phyloP scores from a whole-genome alignment of 2,888 invertebrate species.

The Lithophane ornitopus region DNA sequence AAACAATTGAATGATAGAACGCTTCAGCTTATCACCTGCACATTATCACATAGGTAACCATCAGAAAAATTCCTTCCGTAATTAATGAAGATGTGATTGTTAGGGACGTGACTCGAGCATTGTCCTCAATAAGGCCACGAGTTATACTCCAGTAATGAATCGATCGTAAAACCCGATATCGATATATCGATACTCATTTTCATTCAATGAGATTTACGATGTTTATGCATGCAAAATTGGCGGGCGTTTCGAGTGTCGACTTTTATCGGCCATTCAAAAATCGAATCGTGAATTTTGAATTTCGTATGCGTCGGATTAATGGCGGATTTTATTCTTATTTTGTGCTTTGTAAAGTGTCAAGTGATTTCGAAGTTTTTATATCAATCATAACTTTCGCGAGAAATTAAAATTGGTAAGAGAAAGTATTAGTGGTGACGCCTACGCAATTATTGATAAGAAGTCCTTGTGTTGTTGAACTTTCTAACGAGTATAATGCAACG shows the following conservation, averaged over 20 bases:
- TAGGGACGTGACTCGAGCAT: constrained; percentile 75
- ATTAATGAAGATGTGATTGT: constrained; percentile 88
- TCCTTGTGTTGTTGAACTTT: constrained; percentile 49
- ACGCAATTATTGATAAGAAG: constrained; percentile 35
- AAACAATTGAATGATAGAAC: constrained; percentile 9
- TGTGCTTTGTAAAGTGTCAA: constrained; percentile 73
- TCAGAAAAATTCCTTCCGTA: constrained; percentile 83
- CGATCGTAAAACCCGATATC: constrained; percentile 83
- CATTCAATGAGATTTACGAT: constrained; percentile 88
- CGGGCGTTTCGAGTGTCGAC: constrained; percentile 84
- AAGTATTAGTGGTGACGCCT: constrained; percentile 44
- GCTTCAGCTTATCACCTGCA: constrained; percentile 69
- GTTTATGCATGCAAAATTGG: constrained; percentile 87
- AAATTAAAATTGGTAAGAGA: constrained; percentile 55
- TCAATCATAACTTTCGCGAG: constrained; percentile 61
- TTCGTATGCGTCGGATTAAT: constrained; percentile 82
- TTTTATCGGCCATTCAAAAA: constrained; percentile 88
- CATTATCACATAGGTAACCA: constrained; percentile 71
- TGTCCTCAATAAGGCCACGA: constrained; percentile 81
- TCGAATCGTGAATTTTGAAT: constrained; percentile 69
- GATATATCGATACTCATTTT: constrained; percentile 86
- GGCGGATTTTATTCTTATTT: constrained; percentile 75
- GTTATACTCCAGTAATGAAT: constrained; percentile 80
- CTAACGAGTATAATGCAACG: constrained; percentile 36
- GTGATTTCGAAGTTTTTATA: constrained; percentile 66